Conservation (phyloP, 2,113 vertebrate species). For the Plecturocebus donacophilus region DNA sequence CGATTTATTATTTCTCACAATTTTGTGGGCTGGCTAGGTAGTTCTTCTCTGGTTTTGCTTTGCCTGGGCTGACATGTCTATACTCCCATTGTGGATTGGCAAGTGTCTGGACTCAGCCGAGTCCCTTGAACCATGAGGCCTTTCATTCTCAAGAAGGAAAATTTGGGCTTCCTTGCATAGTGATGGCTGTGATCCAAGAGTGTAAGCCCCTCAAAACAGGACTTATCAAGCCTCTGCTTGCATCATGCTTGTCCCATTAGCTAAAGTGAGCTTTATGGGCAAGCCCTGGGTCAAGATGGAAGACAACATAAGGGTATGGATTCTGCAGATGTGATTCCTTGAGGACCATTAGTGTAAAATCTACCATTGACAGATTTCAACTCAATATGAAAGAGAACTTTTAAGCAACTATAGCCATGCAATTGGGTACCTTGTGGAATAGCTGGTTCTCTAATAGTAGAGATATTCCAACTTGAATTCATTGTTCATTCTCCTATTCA, state of each 20-base stretch:
- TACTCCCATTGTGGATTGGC: neutral
- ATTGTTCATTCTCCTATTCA: neutral
- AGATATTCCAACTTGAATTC: neutral
- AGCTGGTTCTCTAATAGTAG: neutral
- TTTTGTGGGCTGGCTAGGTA: neutral
- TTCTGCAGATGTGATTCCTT: neutral
- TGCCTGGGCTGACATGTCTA: neutral
- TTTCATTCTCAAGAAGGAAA: neutral
- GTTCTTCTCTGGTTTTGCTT: neutral
- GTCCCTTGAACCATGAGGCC: neutral
- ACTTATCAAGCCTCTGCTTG: neutral
- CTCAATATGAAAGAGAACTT: neutral
- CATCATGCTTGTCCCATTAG: neutral
- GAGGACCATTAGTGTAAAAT: neutral
- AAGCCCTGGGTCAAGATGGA: neutral
- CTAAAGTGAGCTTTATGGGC: neutral
- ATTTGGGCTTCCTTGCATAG: neutral
- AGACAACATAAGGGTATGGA: neutral
- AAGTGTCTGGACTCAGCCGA: neutral
- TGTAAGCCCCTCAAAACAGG: neutral
- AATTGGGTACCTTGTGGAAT: neutral
- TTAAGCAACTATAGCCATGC: neutral
- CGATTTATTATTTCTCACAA: neutral
- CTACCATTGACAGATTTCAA: neutral
- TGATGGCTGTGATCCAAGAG: neutral